Evolutionary conservation across 2,888 invertebrate genomes (phyloP).

Genomic region (Molorchus minor): DNA sequence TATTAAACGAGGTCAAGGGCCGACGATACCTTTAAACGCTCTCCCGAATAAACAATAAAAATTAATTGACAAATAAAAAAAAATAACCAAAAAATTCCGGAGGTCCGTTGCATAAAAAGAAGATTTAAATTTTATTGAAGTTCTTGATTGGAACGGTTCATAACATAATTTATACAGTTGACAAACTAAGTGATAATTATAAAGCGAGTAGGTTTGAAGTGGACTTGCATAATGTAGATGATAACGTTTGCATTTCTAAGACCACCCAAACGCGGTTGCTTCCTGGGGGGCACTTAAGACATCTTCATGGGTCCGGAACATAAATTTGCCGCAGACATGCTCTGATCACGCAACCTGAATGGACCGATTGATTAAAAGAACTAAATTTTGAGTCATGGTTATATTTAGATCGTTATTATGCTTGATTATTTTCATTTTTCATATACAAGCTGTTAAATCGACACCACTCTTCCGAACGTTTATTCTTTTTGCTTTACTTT

Average conservation of each 20-base stretch:
- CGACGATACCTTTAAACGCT: constrained; percentile 19
- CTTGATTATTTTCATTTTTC: constrained; percentile 25
- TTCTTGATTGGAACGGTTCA: constrained; percentile 25
- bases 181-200: constrained; percentile 57
- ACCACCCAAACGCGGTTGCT: constrained; percentile 58
- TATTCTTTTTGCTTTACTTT: constrained; percentile 14
- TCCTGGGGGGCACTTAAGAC: constrained; percentile 61
- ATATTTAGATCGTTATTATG: constrained; percentile 37
- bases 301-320: constrained; percentile 59
- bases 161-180: constrained; percentile 49
- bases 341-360: constrained; percentile 58
- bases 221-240: constrained; percentile 55
- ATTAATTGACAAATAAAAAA: constrained; percentile 24
- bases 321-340: constrained; percentile 58
- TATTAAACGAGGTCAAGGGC: constrained; percentile 23
- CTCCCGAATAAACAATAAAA: constrained; percentile 17
- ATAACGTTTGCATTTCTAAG: constrained; percentile 55
- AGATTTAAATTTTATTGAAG: constrained; percentile 18
- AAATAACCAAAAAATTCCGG: constrained; percentile 20
- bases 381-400: constrained; percentile 51
- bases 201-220: constrained; percentile 41
- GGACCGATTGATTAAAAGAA: constrained; percentile 57
- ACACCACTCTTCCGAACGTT: constrained; percentile 24
- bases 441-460: constrained; percentile 27
- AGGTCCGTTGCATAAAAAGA: constrained; percentile 24